Evolutionary conservation across 2,888 invertebrate genomes (phyloP).

Genomic region (Pollenia griseotomentosa): DNA sequence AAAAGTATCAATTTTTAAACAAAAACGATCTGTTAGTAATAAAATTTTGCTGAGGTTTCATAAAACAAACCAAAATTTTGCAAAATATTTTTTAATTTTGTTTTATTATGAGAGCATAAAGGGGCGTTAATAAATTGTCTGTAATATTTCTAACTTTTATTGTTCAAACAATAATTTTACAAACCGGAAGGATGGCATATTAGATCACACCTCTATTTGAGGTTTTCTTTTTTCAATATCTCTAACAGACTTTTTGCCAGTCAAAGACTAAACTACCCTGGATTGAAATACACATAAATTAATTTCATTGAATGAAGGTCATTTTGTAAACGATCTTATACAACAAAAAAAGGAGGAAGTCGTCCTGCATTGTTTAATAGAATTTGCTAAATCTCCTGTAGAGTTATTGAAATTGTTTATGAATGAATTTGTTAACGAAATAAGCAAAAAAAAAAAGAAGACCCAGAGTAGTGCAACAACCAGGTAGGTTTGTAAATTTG

Average conservation of each 20-base stretch:
- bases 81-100: too few relatives aligned
- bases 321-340: conserved; percentile 39
- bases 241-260: conserved; percentile 19
- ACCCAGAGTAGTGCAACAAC: conserved; percentile 2
- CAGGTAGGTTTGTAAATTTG: conserved; percentile 68
- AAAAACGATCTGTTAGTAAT: too few relatives aligned
- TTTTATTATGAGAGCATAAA: neutral
- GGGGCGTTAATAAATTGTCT: conserved; percentile 74
- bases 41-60: too few relatives aligned
- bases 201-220: conserved; percentile 81
- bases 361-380: conserved; percentile 61
- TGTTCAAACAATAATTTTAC: conserved; percentile 41
- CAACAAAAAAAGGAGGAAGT: conserved; percentile 46
- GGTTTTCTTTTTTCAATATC: conserved; percentile 75
- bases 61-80: too few relatives aligned
- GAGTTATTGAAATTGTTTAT: conserved; percentile 72
- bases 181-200: conserved; percentile 79
- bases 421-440: conserved; percentile 45
- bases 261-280: conserved; percentile 32
- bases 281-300: conserved; percentile 6
- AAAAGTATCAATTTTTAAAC: too few relatives aligned
- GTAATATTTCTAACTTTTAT: conserved; percentile 45
- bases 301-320: conserved; percentile 37
- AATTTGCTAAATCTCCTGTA: conserved; percentile 63
- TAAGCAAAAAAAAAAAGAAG: neutral